Evolutionary conservation across 2,797 vertebrate genomes (phyloP), one percentile per base, ranked within the genome.

Genomic region (Schizopygopsis pylzovi): DNA sequence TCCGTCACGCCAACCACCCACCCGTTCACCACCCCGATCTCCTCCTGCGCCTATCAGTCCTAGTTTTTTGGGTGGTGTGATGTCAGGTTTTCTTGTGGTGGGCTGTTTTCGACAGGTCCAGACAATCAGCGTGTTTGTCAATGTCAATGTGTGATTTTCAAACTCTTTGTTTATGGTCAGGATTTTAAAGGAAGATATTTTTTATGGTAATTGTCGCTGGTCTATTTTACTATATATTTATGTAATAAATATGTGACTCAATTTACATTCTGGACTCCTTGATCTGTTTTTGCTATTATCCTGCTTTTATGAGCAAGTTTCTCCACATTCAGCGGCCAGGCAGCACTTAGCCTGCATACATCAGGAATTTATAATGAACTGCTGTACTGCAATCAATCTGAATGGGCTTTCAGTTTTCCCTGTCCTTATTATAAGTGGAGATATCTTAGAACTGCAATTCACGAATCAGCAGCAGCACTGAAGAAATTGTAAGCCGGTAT

Each of bases 221-320:
- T 98, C 97, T 98, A 98, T 98, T 98, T 98, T 97, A 98, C 96
- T 97, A 98, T 97, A 97, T 98, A 97, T 98, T 98, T 98, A 98
- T 98, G 97, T 98, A 98, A 98, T 98, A 98, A 98, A 98, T 97
- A 97, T 98, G 97, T 97, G 97, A 97, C 96, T 96, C 95, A 96
- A 97, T 96, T 93, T 90, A 95, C 91, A 90, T 94, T 92, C 90
- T 88, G 86, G 92, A 86, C 92, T 96, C 93, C 90, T 91, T 95
- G 92, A 93, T 96, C 91, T 95, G 88, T 95, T 94, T 89, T 93
- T 92, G 90, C 90, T 84, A 81, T 89, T 91, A 20, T 75, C 3
- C 41, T 20, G 67, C 49, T 56, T 71, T 71, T 12, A 80, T 41
- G 80, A 82, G 67, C 28, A 82, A 67, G 61, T 49, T 13, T 59